Conservation (phyloP, 2,113 vertebrate species). For the Gopherus flavomarginatus region DNA sequence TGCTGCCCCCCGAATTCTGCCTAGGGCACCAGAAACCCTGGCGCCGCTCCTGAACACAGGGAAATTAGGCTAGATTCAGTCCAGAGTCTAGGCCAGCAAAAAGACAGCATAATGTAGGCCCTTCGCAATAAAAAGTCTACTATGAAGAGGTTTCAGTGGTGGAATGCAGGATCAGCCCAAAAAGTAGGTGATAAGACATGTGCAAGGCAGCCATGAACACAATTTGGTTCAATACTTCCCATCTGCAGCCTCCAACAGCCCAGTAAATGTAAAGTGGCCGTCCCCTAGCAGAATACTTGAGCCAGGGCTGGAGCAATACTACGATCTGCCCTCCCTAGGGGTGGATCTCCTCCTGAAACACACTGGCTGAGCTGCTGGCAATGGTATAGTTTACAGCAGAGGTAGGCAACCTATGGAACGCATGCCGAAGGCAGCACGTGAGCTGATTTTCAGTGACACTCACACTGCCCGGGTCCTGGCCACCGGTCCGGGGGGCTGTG, state of each 20-base stretch:
- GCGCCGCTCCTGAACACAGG: neutral
- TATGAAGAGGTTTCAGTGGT: neutral
- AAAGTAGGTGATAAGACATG: neutral
- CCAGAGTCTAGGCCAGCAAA: neutral
- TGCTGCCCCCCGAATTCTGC: too few species aligned
- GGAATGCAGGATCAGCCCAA: neutral
- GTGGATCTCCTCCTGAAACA: neutral
- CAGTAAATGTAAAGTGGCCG: neutral
- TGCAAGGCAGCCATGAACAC: neutral
- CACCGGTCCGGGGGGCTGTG: too few species aligned
- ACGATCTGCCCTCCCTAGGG: fast-evolving
- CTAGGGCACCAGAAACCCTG: too few species aligned
- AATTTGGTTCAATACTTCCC: neutral
- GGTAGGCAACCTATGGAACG: too few species aligned
- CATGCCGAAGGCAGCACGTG: too few species aligned
- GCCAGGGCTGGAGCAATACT: neutral
- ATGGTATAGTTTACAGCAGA: neutral
- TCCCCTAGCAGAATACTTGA: neutral
- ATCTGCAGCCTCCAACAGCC: neutral
- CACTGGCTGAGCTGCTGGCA: neutral
- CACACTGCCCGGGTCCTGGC: too few species aligned
- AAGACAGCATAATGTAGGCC: neutral
- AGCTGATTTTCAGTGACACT: too few species aligned
- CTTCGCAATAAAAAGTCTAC: fast-evolving
- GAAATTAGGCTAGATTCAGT: neutral